Percentiles rank a stretch among this genome's conserved stretches.
Conservation (phyloP, 2,113 vertebrate species). For the Passer domesticus region DNA sequence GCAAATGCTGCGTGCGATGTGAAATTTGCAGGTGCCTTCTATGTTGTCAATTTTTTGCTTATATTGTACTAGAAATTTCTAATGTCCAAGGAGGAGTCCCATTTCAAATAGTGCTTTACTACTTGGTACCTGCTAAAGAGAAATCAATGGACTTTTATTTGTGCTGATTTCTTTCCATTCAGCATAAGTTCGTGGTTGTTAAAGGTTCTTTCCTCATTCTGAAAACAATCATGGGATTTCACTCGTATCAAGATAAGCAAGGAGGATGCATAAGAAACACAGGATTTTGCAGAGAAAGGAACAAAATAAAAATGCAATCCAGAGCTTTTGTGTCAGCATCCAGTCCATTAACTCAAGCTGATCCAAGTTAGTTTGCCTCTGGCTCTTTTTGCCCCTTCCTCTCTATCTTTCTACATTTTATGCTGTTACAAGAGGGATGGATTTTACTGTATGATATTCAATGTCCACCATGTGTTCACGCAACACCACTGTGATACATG, state of each 20-base stretch:
- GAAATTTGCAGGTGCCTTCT: background rate
- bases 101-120: background rate
- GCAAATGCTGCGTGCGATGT: background rate
- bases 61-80: background rate
- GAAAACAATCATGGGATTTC: background rate
- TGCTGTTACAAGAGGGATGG: background rate
- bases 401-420: background rate
- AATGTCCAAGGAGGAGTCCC: background rate
- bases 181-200: background rate
- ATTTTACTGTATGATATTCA: background rate
- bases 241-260: background rate
- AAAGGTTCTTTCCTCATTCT: background rate
- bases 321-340: background rate
- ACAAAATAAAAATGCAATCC: background rate
- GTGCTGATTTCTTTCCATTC: background rate
- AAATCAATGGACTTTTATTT: background rate
- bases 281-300: background rate
- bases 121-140: background rate
- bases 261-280: background rate
- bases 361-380: background rate
- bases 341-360: background rate
- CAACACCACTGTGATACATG: background rate
- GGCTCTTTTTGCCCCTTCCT: background rate
- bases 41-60: background rate
- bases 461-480: rapidly evolving